A percentile compares a stretch with the other conserved stretches of the same genome.
Evolutionary conservation across 1,140 invertebrate species (phyloP).

Genomic region (Whitmania pigra): DNA sequence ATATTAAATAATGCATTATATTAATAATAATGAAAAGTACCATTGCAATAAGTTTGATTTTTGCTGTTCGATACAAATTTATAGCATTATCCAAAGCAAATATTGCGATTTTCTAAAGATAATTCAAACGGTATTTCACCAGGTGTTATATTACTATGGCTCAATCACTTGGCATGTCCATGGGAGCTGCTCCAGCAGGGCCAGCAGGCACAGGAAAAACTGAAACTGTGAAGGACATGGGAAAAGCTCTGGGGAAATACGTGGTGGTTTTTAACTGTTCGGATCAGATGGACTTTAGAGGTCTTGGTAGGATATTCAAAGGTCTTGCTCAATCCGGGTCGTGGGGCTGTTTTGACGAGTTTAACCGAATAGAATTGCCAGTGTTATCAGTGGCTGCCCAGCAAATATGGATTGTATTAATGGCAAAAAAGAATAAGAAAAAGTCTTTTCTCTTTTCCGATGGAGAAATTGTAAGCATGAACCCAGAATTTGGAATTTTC

Average conservation of each 20-base stretch:
- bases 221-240: constrained; percentile 95
- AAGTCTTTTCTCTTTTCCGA: constrained; percentile 82
- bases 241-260: constrained; percentile 94
- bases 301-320: constrained; percentile 75
- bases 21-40: too few species aligned
- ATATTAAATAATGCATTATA: too few species aligned
- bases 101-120: too few species aligned
- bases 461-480: constrained; percentile 80
- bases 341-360: constrained; percentile 94
- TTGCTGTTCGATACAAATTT: too few species aligned
- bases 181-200: constrained; percentile 87
- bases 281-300: constrained; percentile 95
- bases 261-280: constrained; percentile 96
- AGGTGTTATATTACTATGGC: constrained; percentile 92
- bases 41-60: too few species aligned
- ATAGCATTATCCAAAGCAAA: too few species aligned
- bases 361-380: constrained; percentile 86
- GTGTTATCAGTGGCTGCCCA: constrained; percentile 90
- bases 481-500: constrained; percentile 90
- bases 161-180: constrained; percentile 85
- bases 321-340: constrained; percentile 83
- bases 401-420: constrained; percentile 79
- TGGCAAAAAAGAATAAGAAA: constrained; percentile 77
- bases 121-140: background rate
- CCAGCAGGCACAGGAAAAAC: constrained; percentile 92